A percentile compares a stretch with the other conserved stretches of the same genome.
These are phyloP conservation scores for Hylomyscus alleni DNA, from an alignment of 2,797 vertebrate genomes.

Conservation along the genomic window DNA sequence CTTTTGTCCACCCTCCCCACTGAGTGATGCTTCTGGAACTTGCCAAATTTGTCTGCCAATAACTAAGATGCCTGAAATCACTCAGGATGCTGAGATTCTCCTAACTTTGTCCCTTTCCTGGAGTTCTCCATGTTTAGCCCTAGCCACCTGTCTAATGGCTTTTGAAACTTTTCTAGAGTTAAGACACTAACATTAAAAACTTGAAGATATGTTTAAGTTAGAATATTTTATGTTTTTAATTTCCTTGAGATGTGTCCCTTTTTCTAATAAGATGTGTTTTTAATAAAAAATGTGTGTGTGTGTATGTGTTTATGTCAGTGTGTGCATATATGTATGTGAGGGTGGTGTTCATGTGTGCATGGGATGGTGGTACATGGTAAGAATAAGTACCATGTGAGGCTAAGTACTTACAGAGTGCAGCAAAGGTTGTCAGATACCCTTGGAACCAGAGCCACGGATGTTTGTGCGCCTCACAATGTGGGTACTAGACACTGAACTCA, in stretches of 20 bases:
- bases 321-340: background rate
- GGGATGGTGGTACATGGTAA: no score
- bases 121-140: background rate
- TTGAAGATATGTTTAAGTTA: background rate
- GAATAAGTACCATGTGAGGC: background rate
- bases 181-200: constrained; percentile 5
- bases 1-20: background rate
- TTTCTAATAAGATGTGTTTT: background rate
- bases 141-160: background rate
- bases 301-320: no score
- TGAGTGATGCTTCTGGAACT: background rate
- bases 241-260: background rate
- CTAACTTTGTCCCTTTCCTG: background rate
- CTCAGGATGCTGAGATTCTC: background rate
- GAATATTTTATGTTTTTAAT: background rate
- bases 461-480: background rate
- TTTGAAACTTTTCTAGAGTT: constrained; percentile 3
- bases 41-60: background rate
- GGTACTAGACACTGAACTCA: background rate
- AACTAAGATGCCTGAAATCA: background rate
- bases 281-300: background rate
- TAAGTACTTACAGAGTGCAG: no score
- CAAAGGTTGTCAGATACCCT: background rate
- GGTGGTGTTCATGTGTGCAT: background rate
- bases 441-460: background rate